Conservation (phyloP, 2,888 invertebrate species). For the Mesorhabditis spiculigera region DNA sequence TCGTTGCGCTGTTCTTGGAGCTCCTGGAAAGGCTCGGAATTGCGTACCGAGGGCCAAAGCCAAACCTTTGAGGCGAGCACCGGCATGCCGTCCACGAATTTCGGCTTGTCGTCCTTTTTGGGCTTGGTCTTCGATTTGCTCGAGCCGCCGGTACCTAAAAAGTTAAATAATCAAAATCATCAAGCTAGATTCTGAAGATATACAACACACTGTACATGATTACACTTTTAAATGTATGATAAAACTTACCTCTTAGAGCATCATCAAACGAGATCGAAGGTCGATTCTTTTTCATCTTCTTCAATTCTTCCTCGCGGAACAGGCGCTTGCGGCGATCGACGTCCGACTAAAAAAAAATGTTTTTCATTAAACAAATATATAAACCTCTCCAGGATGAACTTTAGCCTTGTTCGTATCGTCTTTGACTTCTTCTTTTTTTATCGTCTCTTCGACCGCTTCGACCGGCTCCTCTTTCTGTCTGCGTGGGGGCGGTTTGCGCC, state of each 20-base stretch:
- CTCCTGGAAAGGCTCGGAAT: slow-evolving; percentile 3
- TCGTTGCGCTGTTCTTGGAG: neutral
- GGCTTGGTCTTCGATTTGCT: neutral
- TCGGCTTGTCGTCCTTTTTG: neutral
- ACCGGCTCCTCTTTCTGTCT: neutral
- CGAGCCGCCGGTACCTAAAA: neutral
- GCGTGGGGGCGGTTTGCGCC: neutral
- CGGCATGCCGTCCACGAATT: neutral
- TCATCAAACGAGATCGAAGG: neutral
- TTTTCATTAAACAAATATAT: neutral
- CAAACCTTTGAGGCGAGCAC: neutral
- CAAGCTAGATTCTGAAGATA: too few species aligned
- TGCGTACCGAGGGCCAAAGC: neutral
- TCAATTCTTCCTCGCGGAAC: neutral
- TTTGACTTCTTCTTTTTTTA: neutral
- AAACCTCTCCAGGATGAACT: neutral
- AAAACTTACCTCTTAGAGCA: neutral
- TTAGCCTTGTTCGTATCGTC: neutral
- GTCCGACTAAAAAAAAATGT: neutral
- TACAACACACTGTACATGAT: too few species aligned
- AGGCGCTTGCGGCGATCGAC: neutral
- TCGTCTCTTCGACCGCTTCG: neutral
- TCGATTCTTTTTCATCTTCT: neutral
- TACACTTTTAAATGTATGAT: too few species aligned
- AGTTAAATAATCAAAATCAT: too few species aligned